Evolutionary conservation across 92 coral and sea anemone species (phyloP), one percentile per base, ranked within the genome.

Genomic region (Scolanthus callimorphus): DNA sequence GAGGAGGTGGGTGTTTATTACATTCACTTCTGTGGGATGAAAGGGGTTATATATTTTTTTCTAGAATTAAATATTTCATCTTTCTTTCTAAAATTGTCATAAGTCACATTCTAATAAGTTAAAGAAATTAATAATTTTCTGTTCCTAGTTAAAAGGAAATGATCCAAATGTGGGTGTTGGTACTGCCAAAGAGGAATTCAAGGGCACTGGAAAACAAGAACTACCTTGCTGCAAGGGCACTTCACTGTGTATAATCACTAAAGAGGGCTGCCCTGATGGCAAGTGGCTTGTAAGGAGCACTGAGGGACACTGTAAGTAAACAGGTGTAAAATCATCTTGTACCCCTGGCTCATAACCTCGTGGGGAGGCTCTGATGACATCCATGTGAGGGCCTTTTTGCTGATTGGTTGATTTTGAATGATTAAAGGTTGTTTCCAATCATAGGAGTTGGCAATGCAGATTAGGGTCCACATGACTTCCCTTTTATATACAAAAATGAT

Each of bases 271-370:
- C 9, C 79, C 85, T 20, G 30, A 63, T 27, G 89, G 89, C 37
- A 91, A 83, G 49, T 91, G 91, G 91, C 75, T 91, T 53, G 78
- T 91, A 47, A 83, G 60, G 46, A 83, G 73, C 53, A 31, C 64
- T 17, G 80, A 70, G 39, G 96, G 91, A 54, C 85, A 82, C 45
- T 68, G 97, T 91, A 63, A 63, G 97, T 82, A 47, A 19, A 12
- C 34, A 51, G 8, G 31, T 2, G 17, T 11, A 26, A 6, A 34
- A 15, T 34, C 43, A 34, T 34, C 43, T 34, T 6, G n/a, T n/a
- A n/a, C n/a, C n/a, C n/a, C n/a, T n/a, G n/a, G n/a, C n/a, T n/a
- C n/a, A n/a, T n/a, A n/a, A n/a, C n/a, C n/a, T n/a, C n/a, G n/a
- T n/a, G n/a, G n/a, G n/a, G n/a, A n/a, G n/a, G n/a, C n/a, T n/a